phyloP scores from a whole-genome alignment of 1,140 invertebrate genomes.

The Hydropsyche tenuis region DNA sequence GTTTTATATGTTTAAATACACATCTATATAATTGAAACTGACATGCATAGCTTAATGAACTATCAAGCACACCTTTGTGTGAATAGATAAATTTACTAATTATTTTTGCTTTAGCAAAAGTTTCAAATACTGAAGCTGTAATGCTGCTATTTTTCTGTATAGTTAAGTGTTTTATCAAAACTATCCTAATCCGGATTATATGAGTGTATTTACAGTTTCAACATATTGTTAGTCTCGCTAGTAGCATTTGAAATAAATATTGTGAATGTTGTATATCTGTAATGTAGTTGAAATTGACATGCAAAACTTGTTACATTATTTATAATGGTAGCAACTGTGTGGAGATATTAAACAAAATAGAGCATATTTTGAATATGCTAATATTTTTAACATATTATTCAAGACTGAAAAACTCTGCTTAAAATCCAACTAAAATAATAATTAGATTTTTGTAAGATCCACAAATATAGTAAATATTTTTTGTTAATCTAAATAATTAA shows the following conservation, averaged over 20 bases:
- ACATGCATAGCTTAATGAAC: conserved; percentile 10
- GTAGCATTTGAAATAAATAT: conserved; percentile 35
- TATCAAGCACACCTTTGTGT: background rate
- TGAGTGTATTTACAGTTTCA: conserved; percentile 31
- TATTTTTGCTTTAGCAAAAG: background rate
- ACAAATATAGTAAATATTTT: conserved; percentile 27
- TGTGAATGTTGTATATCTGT: conserved; percentile 43
- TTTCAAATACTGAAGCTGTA: background rate
- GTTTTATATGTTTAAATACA: background rate
- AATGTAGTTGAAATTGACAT: conserved; percentile 32
- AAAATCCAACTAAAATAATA: conserved; percentile 30
- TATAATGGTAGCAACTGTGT: conserved; percentile 7
- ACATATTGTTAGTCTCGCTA: conserved; percentile 38
- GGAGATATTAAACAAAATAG: background rate
- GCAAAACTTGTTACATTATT: conserved; percentile 30
- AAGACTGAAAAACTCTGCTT: conserved; percentile 45
- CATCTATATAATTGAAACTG: conserved; percentile 1
- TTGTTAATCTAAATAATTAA: conserved; percentile 5
- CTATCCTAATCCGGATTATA: conserved; percentile 21
- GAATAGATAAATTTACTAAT: conserved; percentile 5
- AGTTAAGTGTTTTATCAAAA: conserved; percentile 23
- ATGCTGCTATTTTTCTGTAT: conserved; percentile 26
- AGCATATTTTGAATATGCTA: conserved; percentile 6
- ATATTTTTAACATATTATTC: conserved; percentile 39
- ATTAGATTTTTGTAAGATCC: conserved; percentile 21